Evolutionary conservation across 1,140 invertebrate genomes (phyloP), one percentile per base, ranked within the genome.

Genomic region (Drosophila sp.): DNA sequence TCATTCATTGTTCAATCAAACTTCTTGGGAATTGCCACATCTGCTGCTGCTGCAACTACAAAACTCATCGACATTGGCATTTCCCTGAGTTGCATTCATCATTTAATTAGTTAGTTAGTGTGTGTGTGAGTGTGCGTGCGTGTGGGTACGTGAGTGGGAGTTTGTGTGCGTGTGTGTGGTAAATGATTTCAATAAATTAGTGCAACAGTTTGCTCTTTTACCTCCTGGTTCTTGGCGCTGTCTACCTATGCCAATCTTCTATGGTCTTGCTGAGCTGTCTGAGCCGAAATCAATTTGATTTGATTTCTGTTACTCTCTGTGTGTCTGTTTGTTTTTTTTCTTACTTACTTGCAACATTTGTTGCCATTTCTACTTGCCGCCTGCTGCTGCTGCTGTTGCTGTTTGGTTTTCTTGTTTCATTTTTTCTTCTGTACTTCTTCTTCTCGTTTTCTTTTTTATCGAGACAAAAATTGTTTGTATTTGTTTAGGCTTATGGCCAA

Each of bases 1-100:
- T 73, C 79, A 82, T 87, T 87, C 72, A 87, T 82, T 86, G 82
- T 86, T 82, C 75, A 79, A 86, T 87, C 76, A 72, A 79, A 82
- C 72, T 69, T 68, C 63, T 50, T 87, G 83, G 76, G 79, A 86
- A 86, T 82, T 60, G 47, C 7, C 44, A 44, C 77, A 76, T 29
- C 58, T 76, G 72, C 50, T 44, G 25, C 44, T 32, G 32, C 44
- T 50, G 67, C 67, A 69, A 32, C n/a, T 27, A 40, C 68, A 66
- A 23, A 50, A 30, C 57, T 69, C 61, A 64, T 60, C 69, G 69
- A 66, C 60, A 50, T 62, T 8, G 38, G 62, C 62, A 69, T 57
- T 58, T 79, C 69, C 72, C 83, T 50, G 63, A 73, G 64, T 66
- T 76, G 72, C 72, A 79, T 76, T 86, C 79, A 86, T 87, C 79